Evolutionary conservation across 2,888 invertebrate genomes (phyloP), one percentile per base, ranked within the genome.

Genomic region (Plebejus melissa): DNA sequence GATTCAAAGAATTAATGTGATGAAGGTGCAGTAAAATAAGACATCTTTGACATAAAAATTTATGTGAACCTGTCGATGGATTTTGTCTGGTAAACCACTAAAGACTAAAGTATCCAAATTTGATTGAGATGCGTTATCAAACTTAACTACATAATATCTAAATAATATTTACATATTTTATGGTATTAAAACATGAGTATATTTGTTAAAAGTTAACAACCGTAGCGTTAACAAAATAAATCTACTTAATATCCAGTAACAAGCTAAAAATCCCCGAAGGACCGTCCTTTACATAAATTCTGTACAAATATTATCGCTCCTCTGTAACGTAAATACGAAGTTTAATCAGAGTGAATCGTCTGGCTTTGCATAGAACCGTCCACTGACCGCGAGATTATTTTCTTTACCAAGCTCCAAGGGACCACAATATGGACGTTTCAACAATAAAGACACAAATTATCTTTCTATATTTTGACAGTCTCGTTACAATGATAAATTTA

Each of bases 321-420:
- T 65, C 60, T 60, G 9, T 32, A 65, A 32, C 65, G 32, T 65
- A 65, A 65, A 65, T 65, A 13, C 65, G 13, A 36, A 65, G 36
- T 65, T 65, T 65, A 65, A 65, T 65, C 65, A 65, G 22, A 65
- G 65, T 36, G 65, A 65, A 65, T 65, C 32, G 65, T 65, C 65
- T 28, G 65, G 65, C 65, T 65, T 32, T 65, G 32, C 36, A 70
- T 70, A 22, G 41, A 38, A 70, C 7, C 22, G 70, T 38, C 9
- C 38, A 41, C 70, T 70, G n/a, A 70, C 70, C 41, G 41, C 41
- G 22, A 70, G 36, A 69, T 38, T 38, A 38, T 69, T 69, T 69
- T 69, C 69, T 69, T n/a, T 36, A 69, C 9, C 70, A 32, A 32
- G 32, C 32, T 32, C 32, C 32, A 9, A 32, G 38, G 41, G 41